A percentile compares a stretch with the other conserved stretches of the same genome.
Evolutionary conservation across 2,797 vertebrate species (phyloP).

Genomic region (Danio jaintianensis): DNA sequence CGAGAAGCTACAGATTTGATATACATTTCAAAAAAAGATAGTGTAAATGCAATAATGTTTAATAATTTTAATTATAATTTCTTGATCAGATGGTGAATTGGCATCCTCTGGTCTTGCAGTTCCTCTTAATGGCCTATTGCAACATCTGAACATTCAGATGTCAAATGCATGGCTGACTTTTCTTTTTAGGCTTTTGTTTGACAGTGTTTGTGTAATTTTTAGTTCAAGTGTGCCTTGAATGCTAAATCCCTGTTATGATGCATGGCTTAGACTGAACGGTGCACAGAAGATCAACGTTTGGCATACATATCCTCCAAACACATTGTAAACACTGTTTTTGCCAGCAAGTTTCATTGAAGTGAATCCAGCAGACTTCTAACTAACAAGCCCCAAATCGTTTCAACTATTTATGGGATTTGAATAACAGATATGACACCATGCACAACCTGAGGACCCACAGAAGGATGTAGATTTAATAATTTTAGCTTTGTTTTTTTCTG

Average conservation of each 20-base stretch:
- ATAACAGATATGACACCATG: constrained; percentile 1
- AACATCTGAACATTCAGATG: constrained; percentile 28
- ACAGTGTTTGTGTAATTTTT: neutral
- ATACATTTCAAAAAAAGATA: neutral
- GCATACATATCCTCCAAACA: constrained; percentile 3
- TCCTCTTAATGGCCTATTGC: constrained; percentile 18
- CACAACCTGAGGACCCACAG: neutral
- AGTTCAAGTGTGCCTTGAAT: constrained; percentile 7
- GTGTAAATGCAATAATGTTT: constrained; percentile 29
- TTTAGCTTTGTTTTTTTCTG: neutral
- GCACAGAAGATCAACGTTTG: constrained; percentile 3
- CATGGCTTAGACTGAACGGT: constrained; percentile 9
- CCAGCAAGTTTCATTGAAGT: constrained; percentile 21
- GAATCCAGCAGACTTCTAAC: constrained; percentile 18
- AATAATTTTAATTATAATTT: constrained; percentile 2
- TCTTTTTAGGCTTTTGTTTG: neutral
- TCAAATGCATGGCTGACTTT: constrained; percentile 7
- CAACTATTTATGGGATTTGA: neutral
- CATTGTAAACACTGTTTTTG: constrained; percentile 10
- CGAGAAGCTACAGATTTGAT: constrained; percentile 63
- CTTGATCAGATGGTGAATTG: constrained; percentile 38
- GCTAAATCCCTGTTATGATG: constrained; percentile 9
- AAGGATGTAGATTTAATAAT: constrained; percentile 12
- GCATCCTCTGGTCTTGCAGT: constrained; percentile 24
- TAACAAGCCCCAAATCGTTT: neutral